Evolutionary conservation across 2,888 invertebrate genomes (phyloP).

Genomic region (Pyrrhosoma nymphula): DNA sequence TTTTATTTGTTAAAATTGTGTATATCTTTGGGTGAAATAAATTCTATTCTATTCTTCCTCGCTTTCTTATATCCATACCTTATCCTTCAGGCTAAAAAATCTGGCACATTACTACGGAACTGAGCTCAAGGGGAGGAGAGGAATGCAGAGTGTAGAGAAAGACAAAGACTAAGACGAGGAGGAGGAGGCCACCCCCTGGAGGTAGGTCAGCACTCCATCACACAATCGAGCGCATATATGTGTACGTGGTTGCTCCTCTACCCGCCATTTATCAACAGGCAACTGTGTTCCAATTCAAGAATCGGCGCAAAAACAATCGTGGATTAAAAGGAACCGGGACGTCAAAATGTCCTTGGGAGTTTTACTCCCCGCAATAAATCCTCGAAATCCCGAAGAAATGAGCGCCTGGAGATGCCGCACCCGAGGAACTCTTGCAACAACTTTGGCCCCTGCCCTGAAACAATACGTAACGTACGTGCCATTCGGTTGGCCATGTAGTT

Average conservation of each 20-base stretch:
- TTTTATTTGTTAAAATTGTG: too few relatives aligned
- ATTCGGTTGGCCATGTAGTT: neutral
- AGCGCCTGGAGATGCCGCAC: neutral
- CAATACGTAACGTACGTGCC: constrained; percentile 35
- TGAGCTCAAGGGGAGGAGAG: neutral
- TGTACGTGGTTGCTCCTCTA: constrained; percentile 36
- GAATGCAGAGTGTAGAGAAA: neutral
- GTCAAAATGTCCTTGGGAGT: constrained; percentile 33
- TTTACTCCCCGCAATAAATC: constrained; percentile 16
- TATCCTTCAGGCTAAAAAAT: neutral
- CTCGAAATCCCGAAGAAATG: neutral
- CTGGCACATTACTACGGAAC: neutral
- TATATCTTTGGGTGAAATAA: too few relatives aligned
- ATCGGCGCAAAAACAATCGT: constrained; percentile 24
- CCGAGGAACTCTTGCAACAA: neutral
- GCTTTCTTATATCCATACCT: neutral
- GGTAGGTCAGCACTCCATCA: constrained; percentile 42
- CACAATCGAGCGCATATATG: constrained; percentile 13
- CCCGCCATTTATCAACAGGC: constrained; percentile 41
- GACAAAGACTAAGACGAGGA: neutral
- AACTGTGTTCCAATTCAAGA: constrained; percentile 25
- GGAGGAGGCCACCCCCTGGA: neutral
- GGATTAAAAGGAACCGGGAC: neutral
- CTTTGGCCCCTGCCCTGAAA: constrained; percentile 14
- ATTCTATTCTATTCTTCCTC: too few relatives aligned